Evolutionary conservation across 2,797 vertebrate genomes (phyloP).

Genomic region (Arctocebus calabarensis): DNA sequence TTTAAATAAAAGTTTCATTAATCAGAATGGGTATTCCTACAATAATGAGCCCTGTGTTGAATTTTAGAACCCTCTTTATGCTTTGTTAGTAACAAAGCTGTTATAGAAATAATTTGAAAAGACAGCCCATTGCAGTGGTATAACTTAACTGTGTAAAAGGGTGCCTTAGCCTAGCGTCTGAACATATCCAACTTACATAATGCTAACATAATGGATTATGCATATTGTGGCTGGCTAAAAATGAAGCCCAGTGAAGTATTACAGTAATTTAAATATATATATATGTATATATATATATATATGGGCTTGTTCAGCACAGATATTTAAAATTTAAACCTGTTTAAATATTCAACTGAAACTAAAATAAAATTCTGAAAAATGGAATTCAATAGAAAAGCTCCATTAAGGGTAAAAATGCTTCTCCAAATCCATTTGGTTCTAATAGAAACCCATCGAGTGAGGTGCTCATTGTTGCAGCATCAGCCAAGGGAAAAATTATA

Average conservation of each 20-base stretch:
- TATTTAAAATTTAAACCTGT: conserved; percentile 90
- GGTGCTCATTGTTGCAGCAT: conserved; percentile 77
- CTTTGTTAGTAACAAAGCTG: conserved; percentile 78
- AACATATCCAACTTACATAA: conserved; percentile 85
- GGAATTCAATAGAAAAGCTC: conserved; percentile 85
- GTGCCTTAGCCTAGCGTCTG: conserved; percentile 68
- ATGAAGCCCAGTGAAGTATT: conserved; percentile 89
- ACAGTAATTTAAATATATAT: conserved; percentile 86
- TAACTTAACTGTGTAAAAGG: conserved; percentile 61
- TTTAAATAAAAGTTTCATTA: conserved; percentile 80
- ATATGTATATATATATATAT: conserved; percentile 77
- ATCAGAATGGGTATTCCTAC: conserved; percentile 61
- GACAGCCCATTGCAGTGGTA: conserved; percentile 39
- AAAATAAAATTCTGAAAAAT: conserved; percentile 87
- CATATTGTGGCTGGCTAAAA: conserved; percentile 89
- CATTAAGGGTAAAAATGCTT: conserved; percentile 84
- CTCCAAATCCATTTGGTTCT: conserved; percentile 83
- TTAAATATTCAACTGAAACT: conserved; percentile 90
- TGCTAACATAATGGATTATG: conserved; percentile 90
- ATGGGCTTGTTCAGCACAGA: conserved; percentile 85
- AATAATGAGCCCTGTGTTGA: conserved; percentile 70
- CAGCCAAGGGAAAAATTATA: conserved; percentile 79
- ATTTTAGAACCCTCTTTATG: conserved; percentile 76
- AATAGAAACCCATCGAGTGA: conserved; percentile 83
- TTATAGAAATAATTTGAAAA: conserved; percentile 81